Percentiles rank a stretch among this genome's conserved stretches.
Conservation (phyloP, 64 coral and sea anemone species). For the Montipora capricornis region DNA sequence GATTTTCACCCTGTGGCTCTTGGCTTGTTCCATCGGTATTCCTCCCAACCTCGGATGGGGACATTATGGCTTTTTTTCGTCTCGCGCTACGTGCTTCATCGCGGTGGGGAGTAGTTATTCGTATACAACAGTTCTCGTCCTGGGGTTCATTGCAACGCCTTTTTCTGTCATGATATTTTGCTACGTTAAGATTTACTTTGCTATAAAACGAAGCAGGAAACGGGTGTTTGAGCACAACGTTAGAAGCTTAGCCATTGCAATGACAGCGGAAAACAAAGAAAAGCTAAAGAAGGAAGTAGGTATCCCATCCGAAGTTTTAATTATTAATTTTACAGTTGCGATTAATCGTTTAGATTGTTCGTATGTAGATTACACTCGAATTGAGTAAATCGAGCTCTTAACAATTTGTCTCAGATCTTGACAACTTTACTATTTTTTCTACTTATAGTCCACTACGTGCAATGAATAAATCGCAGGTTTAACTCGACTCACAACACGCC, state of each 20-base stretch:
- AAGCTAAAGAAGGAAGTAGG: slow-evolving; percentile 65
- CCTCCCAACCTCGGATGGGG: slow-evolving; percentile 81
- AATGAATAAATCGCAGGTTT: background rate
- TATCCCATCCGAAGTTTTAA: background rate
- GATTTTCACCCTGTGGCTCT: slow-evolving; percentile 57
- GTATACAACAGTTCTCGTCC: slow-evolving; percentile 73
- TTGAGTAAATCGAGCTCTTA: no score
- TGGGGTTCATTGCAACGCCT: slow-evolving; percentile 70
- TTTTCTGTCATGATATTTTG: slow-evolving; percentile 83
- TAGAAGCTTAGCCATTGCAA: background rate
- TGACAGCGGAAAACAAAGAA: slow-evolving; percentile 7
- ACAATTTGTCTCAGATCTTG: no score
- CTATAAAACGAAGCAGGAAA: slow-evolving; percentile 52
- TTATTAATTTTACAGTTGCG: no score
- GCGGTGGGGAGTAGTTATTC: slow-evolving; percentile 77
- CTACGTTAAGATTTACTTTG: slow-evolving; percentile 75
- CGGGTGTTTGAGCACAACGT: slow-evolving; percentile 12
- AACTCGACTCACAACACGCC: background rate
- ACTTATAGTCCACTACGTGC: background rate
- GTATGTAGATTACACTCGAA: no score
- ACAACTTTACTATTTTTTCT: background rate
- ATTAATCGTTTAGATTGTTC: no score
- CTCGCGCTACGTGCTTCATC: slow-evolving; percentile 85
- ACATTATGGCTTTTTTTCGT: slow-evolving; percentile 70
- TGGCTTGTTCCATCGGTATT: slow-evolving; percentile 47